Conservation (phyloP, 2,888 invertebrate genomes). For the Leistus spinibarbis region DNA sequence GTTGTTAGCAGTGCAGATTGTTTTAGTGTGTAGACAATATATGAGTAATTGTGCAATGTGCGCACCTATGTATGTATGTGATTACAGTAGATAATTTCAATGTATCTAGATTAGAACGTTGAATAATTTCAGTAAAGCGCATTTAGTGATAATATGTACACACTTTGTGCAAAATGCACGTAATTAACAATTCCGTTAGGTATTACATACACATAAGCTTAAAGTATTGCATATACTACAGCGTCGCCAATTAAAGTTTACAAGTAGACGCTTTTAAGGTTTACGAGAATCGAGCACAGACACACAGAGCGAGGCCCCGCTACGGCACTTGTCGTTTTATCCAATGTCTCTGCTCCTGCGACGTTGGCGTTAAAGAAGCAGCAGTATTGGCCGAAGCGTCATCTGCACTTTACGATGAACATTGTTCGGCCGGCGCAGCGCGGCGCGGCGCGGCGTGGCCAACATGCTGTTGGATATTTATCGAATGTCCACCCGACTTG, state of each 20-base stretch:
- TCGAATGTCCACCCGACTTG: slow-evolving; percentile 17
- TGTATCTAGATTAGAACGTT: neutral
- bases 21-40: too few relatives aligned
- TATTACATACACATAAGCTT: neutral
- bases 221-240: neutral
- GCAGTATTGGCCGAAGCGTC: neutral
- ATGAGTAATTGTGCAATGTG: too few relatives aligned
- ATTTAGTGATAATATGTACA: neutral
- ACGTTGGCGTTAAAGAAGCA: neutral
- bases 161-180: neutral
- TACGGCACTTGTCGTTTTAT: neutral
- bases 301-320: neutral
- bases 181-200: neutral
- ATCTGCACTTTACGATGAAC: slow-evolving; percentile 30
- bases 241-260: neutral
- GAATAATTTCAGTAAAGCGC: neutral
- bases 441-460: too few relatives aligned
- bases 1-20: too few relatives aligned
- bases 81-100: neutral
- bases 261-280: neutral
- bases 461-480: slow-evolving; percentile 28
- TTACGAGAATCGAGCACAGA: neutral
- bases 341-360: neutral
- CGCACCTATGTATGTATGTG: too few relatives aligned
- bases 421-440: slow-evolving; percentile 31